A percentile compares a stretch with the other conserved stretches of the same genome.
phyloP scores from a whole-genome alignment of 2,797 vertebrate genomes.

The Poecilia picta region DNA sequence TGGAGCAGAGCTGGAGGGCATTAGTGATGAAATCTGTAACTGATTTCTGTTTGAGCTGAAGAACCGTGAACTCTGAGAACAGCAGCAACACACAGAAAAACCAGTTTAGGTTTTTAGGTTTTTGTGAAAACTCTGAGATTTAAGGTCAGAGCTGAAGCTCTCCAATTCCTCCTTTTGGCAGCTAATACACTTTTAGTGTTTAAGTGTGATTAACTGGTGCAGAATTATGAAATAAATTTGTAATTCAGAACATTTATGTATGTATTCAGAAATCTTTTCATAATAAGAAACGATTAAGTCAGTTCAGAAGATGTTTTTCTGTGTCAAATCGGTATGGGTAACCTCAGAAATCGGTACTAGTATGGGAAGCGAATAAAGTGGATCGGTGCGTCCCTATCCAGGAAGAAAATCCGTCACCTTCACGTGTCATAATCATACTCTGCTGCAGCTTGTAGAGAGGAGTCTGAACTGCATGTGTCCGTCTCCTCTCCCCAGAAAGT shows the following conservation, averaged over 20 bases:
- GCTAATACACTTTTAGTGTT: not conserved
- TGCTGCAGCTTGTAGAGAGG: conserved; percentile 1
- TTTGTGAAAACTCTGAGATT: not conserved
- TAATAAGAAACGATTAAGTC: no score
- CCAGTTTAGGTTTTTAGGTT: not conserved
- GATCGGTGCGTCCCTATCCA: no score
- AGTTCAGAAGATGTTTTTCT: no score
- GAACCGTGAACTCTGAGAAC: not conserved
- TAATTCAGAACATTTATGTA: no score
- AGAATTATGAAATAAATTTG: no score
- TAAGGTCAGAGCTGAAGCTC: not conserved
- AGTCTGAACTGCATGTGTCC: conserved; percentile 30
- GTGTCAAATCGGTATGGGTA: no score
- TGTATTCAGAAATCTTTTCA: no score
- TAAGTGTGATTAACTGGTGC: no score
- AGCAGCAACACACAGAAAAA: not conserved
- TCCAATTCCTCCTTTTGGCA: not conserved
- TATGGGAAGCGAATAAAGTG: no score
- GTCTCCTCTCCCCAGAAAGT: conserved; percentile 8
- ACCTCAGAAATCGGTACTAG: no score
- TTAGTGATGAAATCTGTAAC: not conserved
- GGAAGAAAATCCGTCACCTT: not conserved
- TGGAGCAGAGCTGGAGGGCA: not conserved
- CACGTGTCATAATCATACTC: conserved; percentile 8
- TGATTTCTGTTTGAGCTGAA: not conserved